Percentiles rank a stretch among this genome's conserved stretches.
These are phyloP conservation scores for Synergus umbraculus DNA, from an alignment of 2,888 invertebrate genomes.

Conservation along the genomic window DNA sequence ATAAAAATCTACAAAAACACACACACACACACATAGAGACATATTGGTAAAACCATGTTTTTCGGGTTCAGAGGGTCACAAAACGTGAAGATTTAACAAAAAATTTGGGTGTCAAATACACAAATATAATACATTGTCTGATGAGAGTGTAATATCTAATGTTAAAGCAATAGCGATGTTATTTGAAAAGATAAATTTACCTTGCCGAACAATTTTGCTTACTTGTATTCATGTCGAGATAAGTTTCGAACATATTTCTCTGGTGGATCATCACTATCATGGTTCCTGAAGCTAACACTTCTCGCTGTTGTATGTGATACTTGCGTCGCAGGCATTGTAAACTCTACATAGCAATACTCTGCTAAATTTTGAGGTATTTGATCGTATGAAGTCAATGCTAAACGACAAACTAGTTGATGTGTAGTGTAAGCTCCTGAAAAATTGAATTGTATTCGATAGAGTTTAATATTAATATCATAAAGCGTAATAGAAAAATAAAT, in stretches of 20 bases:
- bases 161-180: too few relatives aligned
- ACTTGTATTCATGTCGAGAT: constrained; percentile 96
- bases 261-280: constrained; percentile 92
- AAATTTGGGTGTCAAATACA: too few relatives aligned
- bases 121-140: too few relatives aligned
- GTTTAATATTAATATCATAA: too few relatives aligned
- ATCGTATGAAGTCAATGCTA: constrained; percentile 98
- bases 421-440: constrained; percentile 96
- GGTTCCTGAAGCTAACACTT: constrained; percentile 93
- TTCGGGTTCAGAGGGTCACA: too few relatives aligned
- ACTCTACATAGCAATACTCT: constrained; percentile 94
- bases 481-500: too few relatives aligned
- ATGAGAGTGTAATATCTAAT: too few relatives aligned
- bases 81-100: too few relatives aligned
- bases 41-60: too few relatives aligned
- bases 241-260: constrained; percentile 99
- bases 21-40: too few relatives aligned
- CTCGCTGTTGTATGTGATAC: constrained; percentile 96
- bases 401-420: constrained; percentile 95
- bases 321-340: constrained; percentile 99
- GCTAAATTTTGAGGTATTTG: constrained; percentile 96
- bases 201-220: neutral
- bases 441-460: neutral
- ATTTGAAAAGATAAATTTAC: too few relatives aligned
- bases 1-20: too few relatives aligned